A percentile compares a stretch with the other conserved stretches of the same genome.
Conservation (phyloP, 2,888 invertebrate genomes). For the Agrochola circellaris region DNA sequence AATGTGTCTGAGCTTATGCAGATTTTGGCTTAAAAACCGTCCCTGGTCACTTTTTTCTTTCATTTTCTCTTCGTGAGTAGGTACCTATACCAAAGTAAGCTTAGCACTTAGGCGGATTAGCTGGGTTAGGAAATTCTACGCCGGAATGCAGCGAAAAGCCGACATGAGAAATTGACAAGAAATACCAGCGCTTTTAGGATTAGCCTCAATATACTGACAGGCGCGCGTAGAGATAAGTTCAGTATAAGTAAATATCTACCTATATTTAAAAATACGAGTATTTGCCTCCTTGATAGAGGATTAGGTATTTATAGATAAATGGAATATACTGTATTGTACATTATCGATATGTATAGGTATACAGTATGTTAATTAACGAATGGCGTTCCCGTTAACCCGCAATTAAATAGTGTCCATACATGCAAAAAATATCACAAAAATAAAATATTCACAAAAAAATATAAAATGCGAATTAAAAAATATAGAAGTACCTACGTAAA, state of each 20-base stretch:
- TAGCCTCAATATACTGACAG: neutral
- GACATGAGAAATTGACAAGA: neutral
- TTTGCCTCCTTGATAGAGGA: neutral
- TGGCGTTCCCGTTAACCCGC: too few species aligned
- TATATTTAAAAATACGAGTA: neutral
- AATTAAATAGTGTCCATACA: too few species aligned
- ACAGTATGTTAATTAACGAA: too few species aligned
- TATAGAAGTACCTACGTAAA: too few species aligned
- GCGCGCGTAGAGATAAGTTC: neutral
- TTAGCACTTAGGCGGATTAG: conserved; percentile 19
- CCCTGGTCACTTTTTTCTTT: neutral
- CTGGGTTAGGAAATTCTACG: neutral
- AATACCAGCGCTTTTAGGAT: neutral
- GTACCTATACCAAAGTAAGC: neutral
- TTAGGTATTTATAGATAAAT: too few species aligned
- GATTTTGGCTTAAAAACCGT: neutral
- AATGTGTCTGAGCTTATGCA: neutral
- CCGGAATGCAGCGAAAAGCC: neutral
- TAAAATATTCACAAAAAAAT: too few species aligned
- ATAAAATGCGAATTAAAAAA: too few species aligned
- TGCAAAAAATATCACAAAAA: too few species aligned
- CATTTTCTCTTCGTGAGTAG: conserved; percentile 2
- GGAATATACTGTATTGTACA: too few species aligned
- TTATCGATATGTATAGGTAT: too few species aligned
- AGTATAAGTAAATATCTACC: neutral